Percentiles rank a stretch among this genome's conserved stretches.
Evolutionary conservation across 2,797 vertebrate species (phyloP).

Genomic region (Phataginus tetradactyla): DNA sequence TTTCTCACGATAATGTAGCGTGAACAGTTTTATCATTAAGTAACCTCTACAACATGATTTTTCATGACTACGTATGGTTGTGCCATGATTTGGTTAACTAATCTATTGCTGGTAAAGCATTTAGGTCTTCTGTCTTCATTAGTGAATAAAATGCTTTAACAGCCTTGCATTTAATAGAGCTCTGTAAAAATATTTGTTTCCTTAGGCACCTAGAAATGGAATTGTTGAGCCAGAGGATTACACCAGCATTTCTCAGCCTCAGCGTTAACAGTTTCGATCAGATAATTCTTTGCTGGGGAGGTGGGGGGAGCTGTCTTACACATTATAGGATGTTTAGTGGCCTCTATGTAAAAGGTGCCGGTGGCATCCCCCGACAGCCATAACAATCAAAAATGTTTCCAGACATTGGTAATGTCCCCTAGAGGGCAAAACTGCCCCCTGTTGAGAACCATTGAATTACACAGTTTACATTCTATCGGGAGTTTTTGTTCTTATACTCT

Average conservation of each 20-base stretch:
- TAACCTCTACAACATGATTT: not conserved
- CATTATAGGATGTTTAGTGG: not conserved
- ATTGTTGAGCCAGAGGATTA: constrained; percentile 32
- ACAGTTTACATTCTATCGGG: not conserved
- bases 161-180: constrained; percentile 21
- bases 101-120: constrained; percentile 1
- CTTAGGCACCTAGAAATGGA: constrained; percentile 31
- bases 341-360: not conserved
- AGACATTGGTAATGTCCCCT: not conserved
- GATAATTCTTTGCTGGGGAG: not conserved
- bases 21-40: constrained; percentile 58
- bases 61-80: constrained; percentile 22
- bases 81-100: constrained; percentile 35
- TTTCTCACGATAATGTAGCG: not conserved
- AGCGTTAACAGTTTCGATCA: not conserved
- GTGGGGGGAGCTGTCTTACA: not conserved
- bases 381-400: constrained; percentile 10
- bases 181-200: constrained; percentile 62
- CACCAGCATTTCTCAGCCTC: constrained; percentile 24
- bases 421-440: not conserved
- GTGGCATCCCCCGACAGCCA: not conserved
- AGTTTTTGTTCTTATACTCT: constrained; percentile 2
- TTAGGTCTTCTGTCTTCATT: constrained; percentile 38
- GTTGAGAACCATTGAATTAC: not conserved
- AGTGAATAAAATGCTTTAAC: constrained; percentile 36